Evolutionary conservation across 1,140 invertebrate species (phyloP).

Genomic region (Luehdorfia chinensis): DNA sequence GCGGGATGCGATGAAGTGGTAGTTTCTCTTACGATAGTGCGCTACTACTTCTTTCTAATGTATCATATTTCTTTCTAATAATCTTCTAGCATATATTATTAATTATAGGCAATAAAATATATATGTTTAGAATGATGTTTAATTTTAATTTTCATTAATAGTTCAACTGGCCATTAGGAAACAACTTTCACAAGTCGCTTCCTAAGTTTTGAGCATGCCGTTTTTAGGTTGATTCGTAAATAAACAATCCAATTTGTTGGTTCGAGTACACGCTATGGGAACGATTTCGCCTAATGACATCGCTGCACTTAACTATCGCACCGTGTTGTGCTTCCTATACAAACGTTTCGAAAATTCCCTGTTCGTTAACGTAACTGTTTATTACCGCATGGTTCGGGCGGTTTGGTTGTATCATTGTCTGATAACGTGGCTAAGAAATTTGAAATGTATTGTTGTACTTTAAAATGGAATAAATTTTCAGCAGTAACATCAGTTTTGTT

Average conservation of each 20-base stretch:
- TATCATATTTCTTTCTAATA: too few relatives aligned
- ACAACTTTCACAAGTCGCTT: too few relatives aligned
- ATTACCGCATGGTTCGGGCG: constrained; percentile 14
- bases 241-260: constrained; percentile 27
- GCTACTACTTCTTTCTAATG: too few relatives aligned
- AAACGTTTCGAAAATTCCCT: constrained; percentile 14
- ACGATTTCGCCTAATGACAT: constrained; percentile 48
- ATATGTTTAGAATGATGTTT: too few relatives aligned
- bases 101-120: too few relatives aligned
- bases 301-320: constrained; percentile 25
- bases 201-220: too few relatives aligned
- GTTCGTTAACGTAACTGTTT: constrained; percentile 16
- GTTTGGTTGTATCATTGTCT: constrained; percentile 15
- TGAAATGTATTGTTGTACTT: constrained; percentile 18
- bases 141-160: too few relatives aligned
- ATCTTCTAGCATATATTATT: too few relatives aligned
- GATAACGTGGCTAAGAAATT: constrained; percentile 12
- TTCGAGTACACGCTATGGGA: constrained; percentile 18
- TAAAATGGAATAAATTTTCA: constrained; percentile 1
- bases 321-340: constrained; percentile 28
- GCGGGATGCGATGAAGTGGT: too few relatives aligned
- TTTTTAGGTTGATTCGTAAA: constrained; percentile 2
- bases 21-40: too few relatives aligned
- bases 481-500: too few relatives aligned
- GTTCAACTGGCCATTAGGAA: too few relatives aligned